Percentiles rank a stretch among this genome's conserved stretches.
These are phyloP conservation scores for Zaprionus ornatus DNA, from an alignment of 1,140 invertebrate species.

Conservation along the genomic window DNA sequence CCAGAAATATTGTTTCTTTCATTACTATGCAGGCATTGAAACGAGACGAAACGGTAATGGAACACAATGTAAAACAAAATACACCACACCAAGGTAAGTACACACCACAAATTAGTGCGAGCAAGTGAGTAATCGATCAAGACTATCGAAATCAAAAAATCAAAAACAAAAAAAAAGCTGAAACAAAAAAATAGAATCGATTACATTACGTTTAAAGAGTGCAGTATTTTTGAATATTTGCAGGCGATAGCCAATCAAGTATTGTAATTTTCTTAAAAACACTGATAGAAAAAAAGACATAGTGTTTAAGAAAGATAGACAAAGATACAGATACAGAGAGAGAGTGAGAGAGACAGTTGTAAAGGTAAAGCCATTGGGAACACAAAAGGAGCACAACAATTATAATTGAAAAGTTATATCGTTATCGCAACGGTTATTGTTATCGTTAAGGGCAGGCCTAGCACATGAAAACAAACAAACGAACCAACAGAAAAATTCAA, in stretches of 20 bases:
- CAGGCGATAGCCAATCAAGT: conserved; percentile 16
- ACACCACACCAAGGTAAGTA: conserved; percentile 45
- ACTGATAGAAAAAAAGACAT: conserved; percentile 26
- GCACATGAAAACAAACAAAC: conserved; percentile 44
- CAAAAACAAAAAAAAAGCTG: conserved; percentile 17
- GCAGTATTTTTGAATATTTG: conserved; percentile 3
- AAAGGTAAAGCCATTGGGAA: conserved; percentile 17
- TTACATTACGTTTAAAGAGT: conserved; percentile 21
- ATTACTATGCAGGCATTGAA: conserved; percentile 11
- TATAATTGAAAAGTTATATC: conserved; percentile 38
- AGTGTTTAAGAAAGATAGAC: conserved; percentile 13
- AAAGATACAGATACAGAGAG: conserved; percentile 13
- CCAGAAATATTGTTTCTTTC: conserved; percentile 3
- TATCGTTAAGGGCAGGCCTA: conserved; percentile 32
- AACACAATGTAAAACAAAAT: conserved; percentile 44
- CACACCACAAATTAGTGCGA: conserved; percentile 74
- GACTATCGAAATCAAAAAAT: conserved; percentile 25
- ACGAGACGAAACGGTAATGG: conserved; percentile 35
- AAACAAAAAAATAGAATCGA: conserved; percentile 12
- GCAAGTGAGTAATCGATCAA: conserved; percentile 46
- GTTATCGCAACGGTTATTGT: conserved; percentile 36
- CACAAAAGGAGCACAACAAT: conserved; percentile 45
- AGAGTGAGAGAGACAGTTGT: neutral
- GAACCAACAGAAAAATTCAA: conserved; percentile 33
- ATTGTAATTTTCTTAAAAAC: neutral